Conservation (phyloP, 1,140 invertebrate species). For the Leguminivora glycinivorella region DNA sequence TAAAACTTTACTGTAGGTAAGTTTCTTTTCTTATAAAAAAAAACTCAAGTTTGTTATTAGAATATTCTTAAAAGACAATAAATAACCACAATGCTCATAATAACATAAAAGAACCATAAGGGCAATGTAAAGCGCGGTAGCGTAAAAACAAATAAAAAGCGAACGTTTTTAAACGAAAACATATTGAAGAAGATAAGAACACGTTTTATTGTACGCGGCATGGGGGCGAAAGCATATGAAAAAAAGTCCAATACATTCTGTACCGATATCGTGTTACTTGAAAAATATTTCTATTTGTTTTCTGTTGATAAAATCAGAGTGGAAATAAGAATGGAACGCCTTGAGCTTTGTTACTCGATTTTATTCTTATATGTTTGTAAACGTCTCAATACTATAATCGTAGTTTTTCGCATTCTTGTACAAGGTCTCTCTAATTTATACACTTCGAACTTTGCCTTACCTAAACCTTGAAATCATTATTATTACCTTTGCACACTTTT, state of each 20-base stretch:
- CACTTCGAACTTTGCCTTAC: background rate
- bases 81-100: slow-evolving; percentile 41
- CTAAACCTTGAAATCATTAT: slow-evolving; percentile 7
- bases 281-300: slow-evolving; percentile 37
- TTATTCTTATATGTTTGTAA: background rate
- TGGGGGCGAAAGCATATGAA: slow-evolving; percentile 62
- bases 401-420: background rate
- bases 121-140: slow-evolving; percentile 56
- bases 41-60: background rate
- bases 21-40: no score
- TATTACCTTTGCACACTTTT: slow-evolving; percentile 25
- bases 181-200: slow-evolving; percentile 65
- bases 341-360: slow-evolving; percentile 1
- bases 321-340: background rate
- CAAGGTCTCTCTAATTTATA: background rate
- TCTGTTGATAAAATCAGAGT: slow-evolving; percentile 16
- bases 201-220: slow-evolving; percentile 67
- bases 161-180: slow-evolving; percentile 70
- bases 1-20: no score
- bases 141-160: slow-evolving; percentile 58
- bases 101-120: slow-evolving; percentile 44
- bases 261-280: slow-evolving; percentile 51
- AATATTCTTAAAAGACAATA: background rate
- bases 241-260: slow-evolving; percentile 54
- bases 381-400: background rate